Conservation (phyloP, 2,888 invertebrate species). For the Synanthedon tipuliformis region DNA sequence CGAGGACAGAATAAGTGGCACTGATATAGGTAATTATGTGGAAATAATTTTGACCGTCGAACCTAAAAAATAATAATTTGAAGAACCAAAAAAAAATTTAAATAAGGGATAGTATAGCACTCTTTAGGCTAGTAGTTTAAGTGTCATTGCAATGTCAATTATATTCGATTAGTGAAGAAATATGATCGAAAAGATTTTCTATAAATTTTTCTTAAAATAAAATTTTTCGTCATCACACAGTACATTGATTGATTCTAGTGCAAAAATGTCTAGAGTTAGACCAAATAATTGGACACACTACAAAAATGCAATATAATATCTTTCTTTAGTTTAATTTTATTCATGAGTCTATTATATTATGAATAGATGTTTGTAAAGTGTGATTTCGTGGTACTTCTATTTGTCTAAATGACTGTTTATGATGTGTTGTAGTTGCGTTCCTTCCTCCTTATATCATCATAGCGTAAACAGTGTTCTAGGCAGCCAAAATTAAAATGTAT, state of each 20-base stretch:
- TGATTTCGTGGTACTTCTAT: slow-evolving; percentile 25
- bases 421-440: slow-evolving; percentile 6
- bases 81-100: slow-evolving; percentile 51
- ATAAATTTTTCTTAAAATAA: slow-evolving; percentile 42
- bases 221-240: slow-evolving; percentile 6
- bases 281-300: not conserved
- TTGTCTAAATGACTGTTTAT: slow-evolving; percentile 40
- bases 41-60: slow-evolving; percentile 25
- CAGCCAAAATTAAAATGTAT: slow-evolving; percentile 19
- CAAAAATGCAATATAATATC: not conserved
- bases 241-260: slow-evolving; percentile 12
- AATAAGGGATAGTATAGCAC: slow-evolving; percentile 62
- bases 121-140: slow-evolving; percentile 61
- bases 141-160: slow-evolving; percentile 69
- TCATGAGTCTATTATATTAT: slow-evolving; percentile 22
- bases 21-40: slow-evolving; percentile 14
- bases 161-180: slow-evolving; percentile 64
- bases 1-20: slow-evolving; percentile 8
- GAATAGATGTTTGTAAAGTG: slow-evolving; percentile 47
- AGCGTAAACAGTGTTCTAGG: slow-evolving; percentile 47
- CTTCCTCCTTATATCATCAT: slow-evolving; percentile 10
- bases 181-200: slow-evolving; percentile 58
- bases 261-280: slow-evolving; percentile 13
- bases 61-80: slow-evolving; percentile 14
- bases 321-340: not conserved